phyloP scores from a whole-genome alignment of 2,797 vertebrate species.

The Anniella stebbinsi region DNA sequence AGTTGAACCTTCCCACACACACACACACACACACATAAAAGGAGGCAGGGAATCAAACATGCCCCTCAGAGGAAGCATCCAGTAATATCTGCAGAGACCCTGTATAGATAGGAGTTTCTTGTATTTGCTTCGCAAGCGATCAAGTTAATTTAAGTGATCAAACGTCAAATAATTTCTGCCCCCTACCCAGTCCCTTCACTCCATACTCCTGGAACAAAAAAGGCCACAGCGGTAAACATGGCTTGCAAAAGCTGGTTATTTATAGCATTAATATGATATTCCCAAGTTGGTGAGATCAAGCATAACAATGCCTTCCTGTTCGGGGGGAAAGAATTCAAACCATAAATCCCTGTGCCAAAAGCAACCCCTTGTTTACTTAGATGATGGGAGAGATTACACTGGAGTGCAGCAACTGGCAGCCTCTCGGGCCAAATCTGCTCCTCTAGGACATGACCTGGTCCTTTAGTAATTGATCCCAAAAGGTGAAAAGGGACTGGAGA shows the following conservation, averaged over 20 bases:
- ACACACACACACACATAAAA: too few species aligned
- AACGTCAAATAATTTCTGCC: not conserved
- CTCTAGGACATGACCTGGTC: too few species aligned
- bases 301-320: not conserved
- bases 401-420: too few species aligned
- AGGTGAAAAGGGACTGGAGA: not conserved
- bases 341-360: not conserved
- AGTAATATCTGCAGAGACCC: constrained; percentile 20
- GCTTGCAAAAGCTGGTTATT: not conserved
- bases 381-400: not conserved
- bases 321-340: not conserved
- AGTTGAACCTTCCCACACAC: not conserved
- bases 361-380: not conserved
- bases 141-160: constrained; percentile 4
- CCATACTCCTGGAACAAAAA: not conserved
- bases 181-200: not conserved
- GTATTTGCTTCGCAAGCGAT: constrained; percentile 21
- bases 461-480: not conserved
- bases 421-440: not conserved
- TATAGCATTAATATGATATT: not conserved
- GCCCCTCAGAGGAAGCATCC: not conserved
- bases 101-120: not conserved
- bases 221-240: not conserved
- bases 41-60: not conserved
- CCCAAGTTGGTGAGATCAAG: not conserved